phyloP scores from a whole-genome alignment of 2,888 invertebrate genomes.

The Antheraea assamensis region DNA sequence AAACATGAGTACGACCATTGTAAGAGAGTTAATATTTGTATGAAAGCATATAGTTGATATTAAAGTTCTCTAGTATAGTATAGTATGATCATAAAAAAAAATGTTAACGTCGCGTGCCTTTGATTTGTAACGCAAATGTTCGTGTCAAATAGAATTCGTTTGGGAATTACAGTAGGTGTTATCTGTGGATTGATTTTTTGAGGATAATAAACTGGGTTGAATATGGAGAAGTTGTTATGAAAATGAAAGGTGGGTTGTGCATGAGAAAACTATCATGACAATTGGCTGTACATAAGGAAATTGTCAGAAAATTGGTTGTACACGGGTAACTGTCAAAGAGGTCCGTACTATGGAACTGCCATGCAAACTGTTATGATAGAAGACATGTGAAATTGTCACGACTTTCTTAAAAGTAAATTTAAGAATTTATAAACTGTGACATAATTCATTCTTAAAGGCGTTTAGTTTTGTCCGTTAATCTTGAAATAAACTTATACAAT shows the following conservation, averaged over 20 bases:
- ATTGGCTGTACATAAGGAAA: not conserved
- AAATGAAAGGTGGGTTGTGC: not conserved
- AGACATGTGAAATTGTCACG: not conserved
- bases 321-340: not conserved
- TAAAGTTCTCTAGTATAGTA: conserved; percentile 35
- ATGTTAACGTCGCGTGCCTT: conserved; percentile 40
- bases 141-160: conserved; percentile 14
- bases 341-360: no score
- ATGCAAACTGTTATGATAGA: not conserved
- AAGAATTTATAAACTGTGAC: not conserved
- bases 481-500: not conserved
- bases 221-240: not conserved
- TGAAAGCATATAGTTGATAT: conserved; percentile 32
- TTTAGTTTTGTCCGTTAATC: not conserved
- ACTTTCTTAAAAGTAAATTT: not conserved
- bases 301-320: not conserved
- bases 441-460: not conserved
- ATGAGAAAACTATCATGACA: not conserved
- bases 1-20: conserved; percentile 38
- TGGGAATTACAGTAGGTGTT: not conserved
- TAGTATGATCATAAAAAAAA: conserved; percentile 35
- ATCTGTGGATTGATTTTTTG: not conserved
- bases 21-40: conserved; percentile 33
- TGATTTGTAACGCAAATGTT: conserved; percentile 38
- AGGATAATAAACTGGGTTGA: not conserved